Evolutionary conservation across 2,797 vertebrate genomes (phyloP).

Genomic region (Cyclopterus lumpus): DNA sequence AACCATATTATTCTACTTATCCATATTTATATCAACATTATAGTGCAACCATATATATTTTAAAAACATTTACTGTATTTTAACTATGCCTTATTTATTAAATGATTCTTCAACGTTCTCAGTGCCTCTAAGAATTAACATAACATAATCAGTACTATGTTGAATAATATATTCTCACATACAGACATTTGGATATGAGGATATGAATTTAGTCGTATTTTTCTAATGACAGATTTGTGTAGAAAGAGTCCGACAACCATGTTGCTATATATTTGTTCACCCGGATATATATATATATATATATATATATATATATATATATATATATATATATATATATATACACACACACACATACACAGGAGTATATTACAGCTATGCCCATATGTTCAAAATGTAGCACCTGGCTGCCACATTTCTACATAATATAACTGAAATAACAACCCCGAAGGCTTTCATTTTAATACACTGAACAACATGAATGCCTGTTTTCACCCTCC

Average conservation of each 20-base stretch:
- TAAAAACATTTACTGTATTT: background rate
- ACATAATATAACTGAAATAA: constrained; percentile 13
- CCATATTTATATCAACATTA: background rate
- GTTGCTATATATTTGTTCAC: constrained; percentile 15
- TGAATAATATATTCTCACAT: background rate
- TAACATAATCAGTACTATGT: no score
- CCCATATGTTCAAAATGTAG: background rate
- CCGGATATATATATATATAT: background rate
- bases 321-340: no score
- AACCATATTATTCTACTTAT: background rate
- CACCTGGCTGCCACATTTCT: constrained; percentile 2
- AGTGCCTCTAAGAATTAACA: background rate
- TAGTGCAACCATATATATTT: background rate
- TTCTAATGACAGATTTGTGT: constrained; percentile 16
- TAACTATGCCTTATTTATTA: background rate
- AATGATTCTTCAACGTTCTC: background rate
- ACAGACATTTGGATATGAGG: background rate
- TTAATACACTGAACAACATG: constrained; percentile 17
- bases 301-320: no score
- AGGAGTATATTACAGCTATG: background rate
- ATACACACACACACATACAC: background rate
- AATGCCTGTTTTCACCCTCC: constrained; percentile 4
- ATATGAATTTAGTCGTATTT: background rate
- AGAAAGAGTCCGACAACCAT: constrained; percentile 2
- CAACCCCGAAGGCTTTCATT: constrained; percentile 14